phyloP scores from a whole-genome alignment of 1,140 invertebrate genomes.

The Gyrodactylus salaris region DNA sequence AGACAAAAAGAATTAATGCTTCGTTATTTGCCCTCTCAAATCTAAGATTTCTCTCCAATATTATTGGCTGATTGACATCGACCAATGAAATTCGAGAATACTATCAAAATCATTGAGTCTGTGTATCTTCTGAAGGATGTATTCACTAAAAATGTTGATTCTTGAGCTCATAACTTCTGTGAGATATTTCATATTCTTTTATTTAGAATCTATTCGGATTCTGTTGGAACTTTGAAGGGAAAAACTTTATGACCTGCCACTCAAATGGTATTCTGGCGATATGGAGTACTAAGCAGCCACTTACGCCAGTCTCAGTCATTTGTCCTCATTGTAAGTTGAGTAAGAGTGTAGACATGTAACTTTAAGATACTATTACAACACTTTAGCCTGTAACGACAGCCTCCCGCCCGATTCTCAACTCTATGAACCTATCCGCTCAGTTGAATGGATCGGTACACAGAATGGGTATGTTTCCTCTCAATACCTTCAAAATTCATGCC shows the following conservation, averaged over 20 bases:
- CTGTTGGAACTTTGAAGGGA: constrained; percentile 12
- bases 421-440: neutral
- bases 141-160: too few species aligned
- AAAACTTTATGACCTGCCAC: constrained; percentile 8
- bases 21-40: too few species aligned
- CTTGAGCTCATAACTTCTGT: neutral
- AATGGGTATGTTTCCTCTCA: too few species aligned
- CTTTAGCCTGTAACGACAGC: neutral
- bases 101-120: too few species aligned
- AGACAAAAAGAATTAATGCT: too few species aligned
- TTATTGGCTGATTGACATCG: too few species aligned
- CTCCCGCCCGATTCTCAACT: neutral
- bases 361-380: neutral
- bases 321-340: constrained; percentile 1
- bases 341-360: neutral
- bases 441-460: neutral
- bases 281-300: neutral
- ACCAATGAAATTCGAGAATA: too few species aligned
- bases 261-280: constrained; percentile 5
- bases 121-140: too few species aligned
- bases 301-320: neutral
- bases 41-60: too few species aligned
- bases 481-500: too few species aligned
- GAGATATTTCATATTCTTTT: neutral
- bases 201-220: constrained; percentile 39